Conservation (phyloP, 2,113 vertebrate genomes). For the Nettapus auritus region DNA sequence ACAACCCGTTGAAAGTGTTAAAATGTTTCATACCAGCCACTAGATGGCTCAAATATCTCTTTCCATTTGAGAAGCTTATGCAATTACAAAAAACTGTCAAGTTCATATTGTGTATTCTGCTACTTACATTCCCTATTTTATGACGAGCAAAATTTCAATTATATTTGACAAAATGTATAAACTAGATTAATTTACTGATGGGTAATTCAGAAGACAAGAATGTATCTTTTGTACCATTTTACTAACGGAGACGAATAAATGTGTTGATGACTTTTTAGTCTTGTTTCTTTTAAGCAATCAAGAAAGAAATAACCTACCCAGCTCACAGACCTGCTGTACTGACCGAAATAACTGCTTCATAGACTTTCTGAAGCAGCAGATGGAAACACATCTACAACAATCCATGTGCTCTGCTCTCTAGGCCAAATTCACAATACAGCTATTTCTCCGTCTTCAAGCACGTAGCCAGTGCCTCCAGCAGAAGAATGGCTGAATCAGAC, state of each 20-base stretch:
- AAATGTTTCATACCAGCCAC: constrained; percentile 53
- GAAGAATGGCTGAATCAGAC: not conserved
- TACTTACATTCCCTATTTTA: not conserved
- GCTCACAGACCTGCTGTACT: not conserved
- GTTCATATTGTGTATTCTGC: not conserved
- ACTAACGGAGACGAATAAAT: not conserved
- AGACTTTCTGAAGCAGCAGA: not conserved
- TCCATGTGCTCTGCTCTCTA: not conserved
- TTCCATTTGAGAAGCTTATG: not conserved
- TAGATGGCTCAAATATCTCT: constrained; percentile 67
- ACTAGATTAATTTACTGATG: not conserved
- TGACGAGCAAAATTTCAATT: not conserved
- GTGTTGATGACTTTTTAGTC: not conserved
- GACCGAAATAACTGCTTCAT: not conserved
- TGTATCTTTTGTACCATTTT: not conserved
- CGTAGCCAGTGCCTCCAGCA: not conserved
- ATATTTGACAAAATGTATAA: not conserved
- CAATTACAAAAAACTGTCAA: not conserved
- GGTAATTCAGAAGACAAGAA: not conserved
- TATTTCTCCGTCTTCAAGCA: not conserved
- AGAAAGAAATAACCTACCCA: not conserved
- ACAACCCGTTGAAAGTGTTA: not conserved
- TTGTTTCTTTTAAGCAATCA: not conserved
- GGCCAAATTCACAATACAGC: not conserved
- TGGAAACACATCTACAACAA: rapidly evolving